Evolutionary conservation across 1,140 invertebrate species (phyloP), one percentile per base, ranked within the genome.

Genomic region (Caenorhabditis latens): DNA sequence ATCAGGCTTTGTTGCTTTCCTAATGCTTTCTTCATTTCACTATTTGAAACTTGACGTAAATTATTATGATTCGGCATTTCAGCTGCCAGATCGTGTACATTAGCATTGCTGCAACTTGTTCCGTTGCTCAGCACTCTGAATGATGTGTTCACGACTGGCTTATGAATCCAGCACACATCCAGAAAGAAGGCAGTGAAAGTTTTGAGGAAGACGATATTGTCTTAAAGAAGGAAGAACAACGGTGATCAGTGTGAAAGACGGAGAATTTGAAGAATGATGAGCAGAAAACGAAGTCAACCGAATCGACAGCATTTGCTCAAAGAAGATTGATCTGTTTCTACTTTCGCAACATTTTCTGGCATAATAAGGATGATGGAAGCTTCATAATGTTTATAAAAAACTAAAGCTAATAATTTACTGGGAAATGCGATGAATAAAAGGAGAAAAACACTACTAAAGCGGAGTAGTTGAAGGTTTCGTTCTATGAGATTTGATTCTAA

Each of bases 401-500:
- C 71, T 79, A 79, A 79, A 50, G 43, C 71, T 79, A 79, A 50
- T 79, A 79, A 79, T 11, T 75, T 75, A 75, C 16, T 16, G 4
- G n/a, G 24, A 48, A 42, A 50, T 14, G 9, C 11, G n/a, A 24
- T 43, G 40, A 79, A 50, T 79, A 11, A 24, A 46, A 9, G 46
- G 16, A 8, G n/a, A 14, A 53, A 32, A 32, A 32, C 32, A 32
- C 32, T 32, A 32, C 32, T 32, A 32, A 24, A 24, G 46, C 14
- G 46, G 71, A 79, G 50, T 50, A 79, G 21, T 53, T 21, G 46
- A 43, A 79, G 4, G 53, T 24, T 24, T 50, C 13, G 40, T 79
- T 79, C 46, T 79, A 79, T 79, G 71, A 53, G 71, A 79, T 50
- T 79, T 48, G 11, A 32, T 4, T 79, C 71, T 79, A 79, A 79